These are phyloP conservation scores for Sternotherus odoratus DNA, from an alignment of 2,797 vertebrate genomes.

Conservation along the genomic window DNA sequence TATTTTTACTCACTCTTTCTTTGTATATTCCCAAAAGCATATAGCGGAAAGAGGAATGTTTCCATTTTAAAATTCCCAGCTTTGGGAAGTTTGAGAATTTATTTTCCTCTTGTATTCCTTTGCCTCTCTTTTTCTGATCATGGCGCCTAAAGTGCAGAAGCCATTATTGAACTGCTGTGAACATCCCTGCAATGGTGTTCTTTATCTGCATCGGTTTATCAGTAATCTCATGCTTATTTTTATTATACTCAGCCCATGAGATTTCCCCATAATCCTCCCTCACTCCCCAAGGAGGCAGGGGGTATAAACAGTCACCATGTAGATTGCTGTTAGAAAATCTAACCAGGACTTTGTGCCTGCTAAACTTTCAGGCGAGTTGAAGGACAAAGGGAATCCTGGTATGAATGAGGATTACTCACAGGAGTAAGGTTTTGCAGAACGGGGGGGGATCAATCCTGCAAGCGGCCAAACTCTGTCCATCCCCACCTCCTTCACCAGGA, in stretches of 20 bases:
- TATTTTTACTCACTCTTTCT: constrained; percentile 41
- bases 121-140: not conserved
- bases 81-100: not conserved
- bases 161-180: not conserved
- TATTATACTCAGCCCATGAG: not conserved
- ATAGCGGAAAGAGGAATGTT: not conserved
- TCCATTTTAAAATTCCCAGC: not conserved
- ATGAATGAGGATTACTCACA: not conserved
- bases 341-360: not conserved
- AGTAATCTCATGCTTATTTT: not conserved
- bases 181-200: not conserved
- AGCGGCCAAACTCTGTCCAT: not conserved
- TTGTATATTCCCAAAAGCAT: constrained; percentile 5
- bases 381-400: not conserved
- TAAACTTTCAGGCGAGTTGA: not conserved
- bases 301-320: not conserved
- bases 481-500: no score
- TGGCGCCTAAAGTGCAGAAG: not conserved
- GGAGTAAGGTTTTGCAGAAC: no score
- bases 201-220: not conserved
- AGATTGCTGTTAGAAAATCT: not conserved
- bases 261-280: not conserved
- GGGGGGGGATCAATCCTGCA: no score
- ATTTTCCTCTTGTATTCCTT: not conserved
- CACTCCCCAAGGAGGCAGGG: not conserved